Evolutionary conservation across 2,797 vertebrate species (phyloP).

Genomic region (Poeciliopsis turneri): DNA sequence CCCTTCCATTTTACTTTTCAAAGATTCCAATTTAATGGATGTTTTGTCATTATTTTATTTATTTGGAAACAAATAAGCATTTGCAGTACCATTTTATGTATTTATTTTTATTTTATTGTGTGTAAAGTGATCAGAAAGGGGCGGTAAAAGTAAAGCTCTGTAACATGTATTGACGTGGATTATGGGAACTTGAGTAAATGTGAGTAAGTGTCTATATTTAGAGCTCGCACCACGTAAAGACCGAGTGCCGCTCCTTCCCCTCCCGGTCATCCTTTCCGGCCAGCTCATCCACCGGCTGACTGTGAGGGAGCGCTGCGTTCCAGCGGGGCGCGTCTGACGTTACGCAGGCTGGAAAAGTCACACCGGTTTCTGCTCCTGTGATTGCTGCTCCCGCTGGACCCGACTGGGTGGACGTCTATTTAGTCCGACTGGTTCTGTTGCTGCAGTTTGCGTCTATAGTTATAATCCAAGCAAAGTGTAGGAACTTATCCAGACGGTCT

Average conservation of each 20-base stretch:
- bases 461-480: not conserved
- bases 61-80: not conserved
- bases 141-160: not conserved
- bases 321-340: not conserved
- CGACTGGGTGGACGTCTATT: not conserved
- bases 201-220: not conserved
- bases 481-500: not conserved
- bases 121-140: not conserved
- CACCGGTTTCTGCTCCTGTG: conserved; percentile 62
- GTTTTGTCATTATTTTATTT: not conserved
- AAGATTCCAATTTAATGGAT: not conserved
- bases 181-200: not conserved
- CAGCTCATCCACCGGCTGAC: not conserved
- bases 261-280: not conserved
- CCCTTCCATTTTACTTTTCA: not conserved
- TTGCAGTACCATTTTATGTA: not conserved
- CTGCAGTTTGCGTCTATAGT: not conserved
- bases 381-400: conserved; percentile 46
- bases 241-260: not conserved
- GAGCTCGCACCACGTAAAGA: not conserved
- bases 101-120: not conserved
- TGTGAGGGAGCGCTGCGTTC: not conserved
- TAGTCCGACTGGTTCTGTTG: not conserved
- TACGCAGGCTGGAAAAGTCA: not conserved
- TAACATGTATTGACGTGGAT: not conserved